Evolutionary conservation across 2,113 vertebrate genomes (phyloP).

Genomic region (Sylvilagus bachmani): DNA sequence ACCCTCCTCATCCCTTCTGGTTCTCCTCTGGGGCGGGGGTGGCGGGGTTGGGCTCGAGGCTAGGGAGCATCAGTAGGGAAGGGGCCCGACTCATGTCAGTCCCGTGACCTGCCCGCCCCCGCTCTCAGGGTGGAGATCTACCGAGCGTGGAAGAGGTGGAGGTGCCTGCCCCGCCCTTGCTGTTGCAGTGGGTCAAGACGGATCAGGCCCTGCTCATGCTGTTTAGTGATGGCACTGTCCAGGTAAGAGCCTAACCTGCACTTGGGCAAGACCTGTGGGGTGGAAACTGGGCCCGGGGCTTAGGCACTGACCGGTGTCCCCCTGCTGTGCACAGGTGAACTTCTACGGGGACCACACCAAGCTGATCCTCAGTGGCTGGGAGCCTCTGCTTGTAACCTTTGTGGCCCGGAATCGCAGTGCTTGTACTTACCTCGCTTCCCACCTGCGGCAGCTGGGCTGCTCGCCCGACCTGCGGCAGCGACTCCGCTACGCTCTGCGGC

Average conservation of each 20-base stretch:
- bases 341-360: constrained; percentile 99
- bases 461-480: constrained; percentile 93
- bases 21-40: background rate
- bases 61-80: background rate
- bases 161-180: constrained; percentile 89
- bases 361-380: constrained; percentile 96
- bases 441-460: constrained; percentile 94
- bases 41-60: background rate
- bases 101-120: background rate
- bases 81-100: background rate
- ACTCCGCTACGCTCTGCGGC: constrained; percentile 93
- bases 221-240: constrained; percentile 96
- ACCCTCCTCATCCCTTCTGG: background rate
- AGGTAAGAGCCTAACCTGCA: constrained; percentile 87
- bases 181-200: constrained; percentile 98
- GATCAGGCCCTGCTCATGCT: constrained; percentile 98
- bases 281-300: no score
- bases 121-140: constrained; percentile 94
- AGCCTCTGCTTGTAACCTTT: constrained; percentile 96
- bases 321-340: constrained; percentile 91
- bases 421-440: constrained; percentile 93
- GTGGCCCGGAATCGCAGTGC: constrained; percentile 95
- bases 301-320: background rate
- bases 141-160: constrained; percentile 90
- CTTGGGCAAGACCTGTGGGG: background rate